Evolutionary conservation across 2,797 vertebrate species (phyloP), one percentile per base, ranked within the genome.

Genomic region (Heliangelus exortis): DNA sequence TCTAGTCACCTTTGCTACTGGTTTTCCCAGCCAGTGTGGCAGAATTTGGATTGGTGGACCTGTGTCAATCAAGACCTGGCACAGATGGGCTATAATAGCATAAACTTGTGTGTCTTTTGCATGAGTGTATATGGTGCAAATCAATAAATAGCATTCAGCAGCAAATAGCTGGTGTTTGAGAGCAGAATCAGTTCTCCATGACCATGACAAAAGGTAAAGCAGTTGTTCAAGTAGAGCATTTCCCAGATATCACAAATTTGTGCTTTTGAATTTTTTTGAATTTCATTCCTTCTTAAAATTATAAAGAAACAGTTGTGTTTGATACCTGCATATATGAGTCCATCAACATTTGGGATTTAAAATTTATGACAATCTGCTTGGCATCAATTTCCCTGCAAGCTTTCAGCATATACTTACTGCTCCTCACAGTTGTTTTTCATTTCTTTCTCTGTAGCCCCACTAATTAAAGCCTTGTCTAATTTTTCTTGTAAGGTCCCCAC

Each of bases 391-490:
- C 62, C 54, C 50, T 77, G 45, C n/a, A 50, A 73, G 22, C 25
- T 85, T 75, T 78, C 47, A 29, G 43, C 34, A 33, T 47, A 9
- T 54, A 68, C 50, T 87, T 47, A 80, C 5, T 12, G 45, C 68
- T 90, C 51, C 58, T 47, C 66, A 55, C 50, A 78, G 51, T 36
- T 10, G 7, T 65, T 81, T 62, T 89, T 72, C 5, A 36, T 55
- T 87, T 66, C 53, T 61, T 89, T 77, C 61, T 58, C 84, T 81
- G 41, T 43, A 34, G 17, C 17, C 53, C 55, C 59, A 28, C 50
- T 85, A 85, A 72, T 77, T 82, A 81, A 88, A 93, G 69, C 57
- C n/a, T 87, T 74, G 26, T n/a, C 16, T 93, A 43, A 28, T 86
- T 54, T 74, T 84, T 39, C 55, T 78, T 90, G 71, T 80, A 85